Percentiles rank a stretch among this genome's conserved stretches.
Evolutionary conservation across 2,888 invertebrate genomes (phyloP).

Genomic region (Leptopilina myrica): DNA sequence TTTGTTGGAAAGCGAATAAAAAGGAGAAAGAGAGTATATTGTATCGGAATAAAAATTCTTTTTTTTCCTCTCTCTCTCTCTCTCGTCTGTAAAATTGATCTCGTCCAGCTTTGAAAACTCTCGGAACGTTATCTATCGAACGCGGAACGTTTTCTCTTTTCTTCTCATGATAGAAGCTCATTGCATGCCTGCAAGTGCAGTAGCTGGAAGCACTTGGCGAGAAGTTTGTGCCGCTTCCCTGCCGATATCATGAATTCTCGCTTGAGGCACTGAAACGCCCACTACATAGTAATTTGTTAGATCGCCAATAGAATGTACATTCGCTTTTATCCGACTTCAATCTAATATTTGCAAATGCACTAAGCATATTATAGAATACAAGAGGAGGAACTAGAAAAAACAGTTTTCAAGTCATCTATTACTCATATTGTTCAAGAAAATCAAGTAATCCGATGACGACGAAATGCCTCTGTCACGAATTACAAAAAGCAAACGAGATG

Average conservation of each 20-base stretch:
- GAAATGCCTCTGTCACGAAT: constrained; percentile 53
- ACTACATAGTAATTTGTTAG: constrained; percentile 60
- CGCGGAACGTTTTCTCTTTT: constrained; percentile 4
- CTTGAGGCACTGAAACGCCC: constrained; percentile 54
- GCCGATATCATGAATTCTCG: constrained; percentile 54
- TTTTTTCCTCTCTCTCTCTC: not conserved
- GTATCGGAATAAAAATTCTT: constrained; percentile 1
- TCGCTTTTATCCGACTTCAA: constrained; percentile 59
- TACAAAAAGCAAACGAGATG: constrained; percentile 51
- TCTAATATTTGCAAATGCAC: constrained; percentile 63
- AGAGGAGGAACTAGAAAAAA: too few relatives aligned
- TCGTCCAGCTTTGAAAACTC: not conserved
- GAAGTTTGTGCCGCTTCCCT: constrained; percentile 52
- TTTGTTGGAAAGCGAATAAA: constrained; percentile 1
- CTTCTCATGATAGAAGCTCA: constrained; percentile 21
- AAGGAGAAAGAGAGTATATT: not conserved
- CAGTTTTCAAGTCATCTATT: constrained; percentile 56
- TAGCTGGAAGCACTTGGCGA: constrained; percentile 54
- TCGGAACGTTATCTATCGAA: not conserved
- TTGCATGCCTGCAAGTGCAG: constrained; percentile 52
- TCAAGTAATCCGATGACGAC: constrained; percentile 59
- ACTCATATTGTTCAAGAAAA: constrained; percentile 58
- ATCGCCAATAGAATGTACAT: constrained; percentile 58
- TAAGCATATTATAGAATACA: constrained; percentile 44
- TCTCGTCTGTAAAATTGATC: not conserved